Evolutionary conservation across 2,113 vertebrate species (phyloP).

Genomic region (Indicator maculatus): DNA sequence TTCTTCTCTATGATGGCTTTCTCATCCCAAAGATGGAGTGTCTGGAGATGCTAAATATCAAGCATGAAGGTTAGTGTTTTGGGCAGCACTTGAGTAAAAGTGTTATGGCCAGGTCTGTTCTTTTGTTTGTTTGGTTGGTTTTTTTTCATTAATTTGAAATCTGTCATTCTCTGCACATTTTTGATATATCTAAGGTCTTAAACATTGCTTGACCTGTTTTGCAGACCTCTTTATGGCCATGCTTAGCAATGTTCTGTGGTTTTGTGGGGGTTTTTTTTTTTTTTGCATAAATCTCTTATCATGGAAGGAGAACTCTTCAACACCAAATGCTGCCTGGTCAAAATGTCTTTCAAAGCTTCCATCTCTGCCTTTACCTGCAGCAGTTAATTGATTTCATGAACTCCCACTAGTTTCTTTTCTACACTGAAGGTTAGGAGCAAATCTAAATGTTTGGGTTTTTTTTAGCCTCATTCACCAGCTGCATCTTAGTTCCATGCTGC

Average conservation of each 20-base stretch:
- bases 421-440: background rate
- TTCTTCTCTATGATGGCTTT: conserved; percentile 88
- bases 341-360: background rate
- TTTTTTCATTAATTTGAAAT: background rate
- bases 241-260: background rate
- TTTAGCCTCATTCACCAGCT: background rate
- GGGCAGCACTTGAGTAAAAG: background rate
- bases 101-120: background rate
- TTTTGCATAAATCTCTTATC: background rate
- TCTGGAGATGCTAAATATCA: conserved; percentile 83
- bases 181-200: background rate
- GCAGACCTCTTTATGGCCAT: background rate
- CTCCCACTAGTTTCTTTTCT: background rate
- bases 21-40: conserved; percentile 89
- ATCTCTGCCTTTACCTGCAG: background rate
- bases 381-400: background rate
- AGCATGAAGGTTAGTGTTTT: conserved; percentile 76
- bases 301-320: background rate
- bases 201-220: background rate
- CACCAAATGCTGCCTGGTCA: background rate
- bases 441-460: background rate
- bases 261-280: too few relatives aligned
- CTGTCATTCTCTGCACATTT: background rate
- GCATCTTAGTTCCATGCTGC: background rate
- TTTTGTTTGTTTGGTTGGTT: background rate